Evolutionary conservation across 1,140 invertebrate species (phyloP), one percentile per base, ranked within the genome.

Genomic region (Polyergus mexicanus): DNA sequence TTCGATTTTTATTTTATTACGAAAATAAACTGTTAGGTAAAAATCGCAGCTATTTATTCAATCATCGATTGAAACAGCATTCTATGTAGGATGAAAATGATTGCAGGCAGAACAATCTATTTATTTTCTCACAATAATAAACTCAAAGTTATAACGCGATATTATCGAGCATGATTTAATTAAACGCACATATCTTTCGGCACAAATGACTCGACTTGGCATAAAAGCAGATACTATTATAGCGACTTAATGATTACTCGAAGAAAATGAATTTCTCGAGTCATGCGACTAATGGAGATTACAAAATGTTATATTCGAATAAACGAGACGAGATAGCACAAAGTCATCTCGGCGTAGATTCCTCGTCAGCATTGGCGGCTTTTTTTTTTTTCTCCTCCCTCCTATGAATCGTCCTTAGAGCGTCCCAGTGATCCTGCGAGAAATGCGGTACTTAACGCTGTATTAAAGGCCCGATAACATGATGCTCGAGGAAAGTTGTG

Each of bases 401-500:
- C n/a, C n/a, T n/a, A n/a, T 63, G 51, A 66, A 13, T 85, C 68
- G 51, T 78, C n/a, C 75, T 77, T 78, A 85, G n/a, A n/a, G 74
- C 84, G 19, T 25, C 28, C 56, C 47, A 54, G 47, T 58, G 84
- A 65, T 69, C 66, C 65, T 47, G 62, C 51, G 68, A 74, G 68
- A 76, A 84, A 60, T 66, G 74, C 51, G 65, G 54, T 71, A 87
- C 72, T 87, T 87, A 87, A 87, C 86, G 81, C 77, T 85, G 81
- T 87, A 85, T 87, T 85, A 87, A 87, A 86, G 85, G 51, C 58
- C 62, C 74, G 86, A 87, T 87, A 88, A 86, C 87, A 84, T 84
- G 84, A 88, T 86, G 85, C 77, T 88, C 69, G 76, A 41, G 69
- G 81, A 90, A 91, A 92, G 90, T 91, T 90, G 89, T 88, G 84